Percentiles rank a stretch among this genome's conserved stretches.
Conservation (phyloP, 2,888 invertebrate species). For the Nebria salina region DNA sequence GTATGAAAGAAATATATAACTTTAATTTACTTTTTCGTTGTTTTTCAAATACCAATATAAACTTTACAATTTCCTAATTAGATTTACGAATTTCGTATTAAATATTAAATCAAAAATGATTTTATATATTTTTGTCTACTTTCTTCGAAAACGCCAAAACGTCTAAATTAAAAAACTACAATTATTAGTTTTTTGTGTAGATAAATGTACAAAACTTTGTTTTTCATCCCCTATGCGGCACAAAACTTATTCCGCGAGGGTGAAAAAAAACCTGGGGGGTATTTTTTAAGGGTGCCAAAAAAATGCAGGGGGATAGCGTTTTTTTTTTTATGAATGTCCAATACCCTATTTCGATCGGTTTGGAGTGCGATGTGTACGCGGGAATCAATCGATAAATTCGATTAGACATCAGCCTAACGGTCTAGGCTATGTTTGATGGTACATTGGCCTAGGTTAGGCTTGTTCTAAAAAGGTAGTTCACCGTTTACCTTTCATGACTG, state of each 20-base stretch:
- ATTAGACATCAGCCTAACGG: slow-evolving; percentile 53
- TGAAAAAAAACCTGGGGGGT: slow-evolving; percentile 59
- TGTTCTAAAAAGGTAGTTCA: slow-evolving; percentile 37
- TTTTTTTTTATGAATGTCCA: slow-evolving; percentile 61
- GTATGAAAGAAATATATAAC: slow-evolving; percentile 32
- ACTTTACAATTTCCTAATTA: background rate
- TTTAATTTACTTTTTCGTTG: slow-evolving; percentile 23
- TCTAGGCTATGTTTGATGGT: slow-evolving; percentile 49
- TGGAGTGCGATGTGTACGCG: slow-evolving; percentile 49
- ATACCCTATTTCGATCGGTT: slow-evolving; percentile 59
- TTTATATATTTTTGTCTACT: background rate
- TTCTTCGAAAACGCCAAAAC: no score
- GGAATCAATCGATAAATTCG: slow-evolving; percentile 62
- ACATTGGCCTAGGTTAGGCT: slow-evolving; percentile 58
- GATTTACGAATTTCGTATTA: slow-evolving; percentile 7
- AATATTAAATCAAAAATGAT: background rate
- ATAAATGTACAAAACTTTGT: background rate
- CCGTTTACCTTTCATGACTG: slow-evolving; percentile 27
- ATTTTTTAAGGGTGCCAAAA: slow-evolving; percentile 55
- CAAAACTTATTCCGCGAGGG: slow-evolving; percentile 55
- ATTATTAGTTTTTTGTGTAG: background rate
- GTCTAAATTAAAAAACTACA: no score
- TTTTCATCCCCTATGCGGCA: slow-evolving; percentile 49
- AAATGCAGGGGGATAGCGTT: slow-evolving; percentile 56
- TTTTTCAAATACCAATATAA: background rate